Evolutionary conservation across 1,140 invertebrate genomes (phyloP).

Genomic region (Liolophura sinensis): DNA sequence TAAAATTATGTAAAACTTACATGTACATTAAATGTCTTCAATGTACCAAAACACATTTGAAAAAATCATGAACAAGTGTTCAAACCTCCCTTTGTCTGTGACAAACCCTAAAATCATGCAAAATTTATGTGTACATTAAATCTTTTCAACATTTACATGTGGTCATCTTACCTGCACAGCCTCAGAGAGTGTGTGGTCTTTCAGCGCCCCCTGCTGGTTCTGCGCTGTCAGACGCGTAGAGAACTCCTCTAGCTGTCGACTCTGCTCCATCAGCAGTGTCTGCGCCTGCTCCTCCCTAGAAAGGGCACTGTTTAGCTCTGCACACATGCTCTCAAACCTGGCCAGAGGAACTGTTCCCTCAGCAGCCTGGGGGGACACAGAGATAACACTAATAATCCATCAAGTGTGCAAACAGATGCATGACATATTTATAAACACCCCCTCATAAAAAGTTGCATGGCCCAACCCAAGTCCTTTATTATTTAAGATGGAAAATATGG

Average conservation of each 20-base stretch:
- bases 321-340: conserved; percentile 53
- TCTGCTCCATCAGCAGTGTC: conserved; percentile 50
- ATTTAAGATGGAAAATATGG: no score
- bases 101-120: conserved; percentile 31
- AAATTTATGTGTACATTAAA: neutral
- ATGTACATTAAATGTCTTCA: neutral
- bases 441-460: no score
- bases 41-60: no score
- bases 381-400: neutral
- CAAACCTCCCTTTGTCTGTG: conserved; percentile 41
- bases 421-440: no score
- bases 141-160: neutral
- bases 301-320: conserved; percentile 48
- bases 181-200: conserved; percentile 39
- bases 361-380: conserved; percentile 23
- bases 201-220: conserved; percentile 38
- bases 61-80: no score
- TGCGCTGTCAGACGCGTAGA: conserved; percentile 38
- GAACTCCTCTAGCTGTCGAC: conserved; percentile 44
- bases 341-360: conserved; percentile 39
- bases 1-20: conserved; percentile 12
- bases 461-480: no score
- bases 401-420: no score
- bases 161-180: conserved; percentile 38
- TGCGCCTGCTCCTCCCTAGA: conserved; percentile 50